Evolutionary conservation across 1,140 invertebrate genomes (phyloP), one percentile per base, ranked within the genome.

Genomic region (Halyomorpha halys): DNA sequence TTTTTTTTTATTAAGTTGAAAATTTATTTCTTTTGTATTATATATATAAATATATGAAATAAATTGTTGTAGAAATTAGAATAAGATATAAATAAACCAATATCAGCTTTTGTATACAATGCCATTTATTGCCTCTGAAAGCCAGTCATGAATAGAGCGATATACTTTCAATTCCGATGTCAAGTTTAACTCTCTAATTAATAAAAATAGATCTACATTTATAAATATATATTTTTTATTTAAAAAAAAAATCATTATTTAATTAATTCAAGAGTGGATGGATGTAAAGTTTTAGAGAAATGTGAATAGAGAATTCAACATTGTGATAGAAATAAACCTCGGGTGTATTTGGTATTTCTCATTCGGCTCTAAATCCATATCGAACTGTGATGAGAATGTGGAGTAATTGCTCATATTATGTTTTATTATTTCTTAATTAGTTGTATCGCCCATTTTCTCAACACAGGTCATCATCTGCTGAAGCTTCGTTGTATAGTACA

Each of bases 381-480:
- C 21, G 18, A 4, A 56, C 53, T 56, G 53, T 56, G 14, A 23
- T 56, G 53, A 56, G 53, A 56, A 56, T n/a, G 5, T 56, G 53
- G 53, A 56, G 23, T 56, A 56, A 56, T 56, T 56, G 53, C 53
- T 56, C 53, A 56, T 56, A 23, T 56, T 56, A 56, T 56, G 19
- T 25, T 21, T 39, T 56, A 19, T 49, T 49, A 49, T 19, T 49
- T 21, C 19, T 21, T 56, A 23, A 25, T 27, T 56, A 56, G 53
- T 23, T 23, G 19, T 56, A 56, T 25, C 14, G 18, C 9, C 53
- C 53, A 56, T 25, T 56, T 56, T 56, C 53, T 56, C 53, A 56
- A 21, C 23, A 23, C 53, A 56, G 53, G 19, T 56, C 53, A 53
- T 53, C 21, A 56, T 19, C 53, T 56, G 11, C 18, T 19, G 19